A percentile compares a stretch with the other conserved stretches of the same genome.
These are phyloP conservation scores for Ophion slaviceki DNA, from an alignment of 2,888 invertebrate species.

Conservation along the genomic window DNA sequence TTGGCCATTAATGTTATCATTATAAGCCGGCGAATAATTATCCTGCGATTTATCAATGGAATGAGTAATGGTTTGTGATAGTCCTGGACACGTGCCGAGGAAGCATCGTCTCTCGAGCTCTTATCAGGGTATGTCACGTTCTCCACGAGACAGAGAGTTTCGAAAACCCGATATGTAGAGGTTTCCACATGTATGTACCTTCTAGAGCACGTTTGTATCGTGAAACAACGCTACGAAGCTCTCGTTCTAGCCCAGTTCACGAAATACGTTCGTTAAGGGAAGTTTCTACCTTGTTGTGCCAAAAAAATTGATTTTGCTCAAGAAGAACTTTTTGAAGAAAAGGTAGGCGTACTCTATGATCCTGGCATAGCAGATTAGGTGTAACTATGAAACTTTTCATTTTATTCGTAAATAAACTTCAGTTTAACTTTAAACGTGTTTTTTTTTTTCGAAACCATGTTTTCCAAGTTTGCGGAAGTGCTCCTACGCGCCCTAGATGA, in stretches of 20 bases:
- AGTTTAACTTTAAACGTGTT: too few species aligned
- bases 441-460: too few species aligned
- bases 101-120: conserved; percentile 22
- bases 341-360: too few species aligned
- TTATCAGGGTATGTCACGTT: conserved; percentile 60
- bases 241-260: conserved; percentile 50
- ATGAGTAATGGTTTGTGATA: conserved; percentile 40
- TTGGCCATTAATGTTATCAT: conserved; percentile 21
- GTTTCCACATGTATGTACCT: background rate
- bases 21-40: conserved; percentile 48
- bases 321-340: too few species aligned
- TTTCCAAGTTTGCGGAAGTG: too few species aligned
- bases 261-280: conserved; percentile 46
- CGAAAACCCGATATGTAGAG: conserved; percentile 33
- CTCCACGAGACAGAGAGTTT: conserved; percentile 43
- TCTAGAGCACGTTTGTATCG: conserved; percentile 39
- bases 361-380: too few species aligned
- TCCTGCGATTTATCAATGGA: conserved; percentile 53
- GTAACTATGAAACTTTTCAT: too few species aligned
- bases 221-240: conserved; percentile 40
- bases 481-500: too few species aligned
- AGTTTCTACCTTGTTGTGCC: too few species aligned
- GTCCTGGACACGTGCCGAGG: conserved; percentile 55
- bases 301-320: too few species aligned
- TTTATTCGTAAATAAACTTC: too few species aligned